Base-by-base conservation (phyloP, 2,888 invertebrate genomes). In the Drosophila merina region DNA sequence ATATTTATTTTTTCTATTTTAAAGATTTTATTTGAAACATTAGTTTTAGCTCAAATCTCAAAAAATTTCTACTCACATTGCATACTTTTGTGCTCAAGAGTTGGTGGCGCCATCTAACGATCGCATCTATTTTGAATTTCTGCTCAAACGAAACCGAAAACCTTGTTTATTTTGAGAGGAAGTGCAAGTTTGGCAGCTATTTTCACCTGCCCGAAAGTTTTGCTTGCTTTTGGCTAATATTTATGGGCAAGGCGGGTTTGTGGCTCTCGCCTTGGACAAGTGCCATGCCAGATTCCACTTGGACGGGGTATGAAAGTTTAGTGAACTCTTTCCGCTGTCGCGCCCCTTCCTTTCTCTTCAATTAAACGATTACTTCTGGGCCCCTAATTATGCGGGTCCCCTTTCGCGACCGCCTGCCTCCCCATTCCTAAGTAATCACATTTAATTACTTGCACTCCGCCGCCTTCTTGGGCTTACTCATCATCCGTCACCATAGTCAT, bases 391-490 rank as follows among this genome's bases (percentile, higher is more conserved):
- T 73, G 60, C 72, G 68, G 72, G 68, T 14, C 40, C 48, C 54
- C 20, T 12, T 14, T 14, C 14, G 14, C 14, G 14, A 14, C 14
- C 14, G 14, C 14, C 14, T 14, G 14, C 47, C 40, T 9, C 57
- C 33, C 38, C 57, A 44, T 38, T 66, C 69, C 62, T 57, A 71
- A 76, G 76, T 75, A 84, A 86, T 86, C 72, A 84, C 59, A 84
- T 72, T 86, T 80, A 86, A 83, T 86, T 83, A 76, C 76, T 51
- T 47, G 20, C 12, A 42, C 51, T 56, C 73, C 81, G 84, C 81
- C 80, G 51, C 54, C 60, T 42, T 62, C 71, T 31, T 42, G 57
- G 51, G 67, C 60, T 33, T 20, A 70, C 54, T 42, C 62, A 47
- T 44, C 60, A 67, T 9, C 49, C 64, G 56, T 33, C 72, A 58